phyloP scores from a whole-genome alignment of 2,888 invertebrate genomes.

The Periphyllus acericola region DNA sequence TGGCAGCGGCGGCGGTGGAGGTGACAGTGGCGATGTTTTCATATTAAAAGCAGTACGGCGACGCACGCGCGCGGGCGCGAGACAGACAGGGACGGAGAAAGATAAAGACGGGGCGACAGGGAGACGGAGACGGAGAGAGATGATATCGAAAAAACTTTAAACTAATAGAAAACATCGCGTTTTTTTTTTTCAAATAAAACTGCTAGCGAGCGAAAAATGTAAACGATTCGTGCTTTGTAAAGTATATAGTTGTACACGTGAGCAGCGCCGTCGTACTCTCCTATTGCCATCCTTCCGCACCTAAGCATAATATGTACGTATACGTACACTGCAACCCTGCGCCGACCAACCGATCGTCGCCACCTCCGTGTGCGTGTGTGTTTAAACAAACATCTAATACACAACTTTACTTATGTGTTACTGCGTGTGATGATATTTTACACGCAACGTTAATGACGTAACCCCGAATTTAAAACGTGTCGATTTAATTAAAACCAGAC shows the following conservation, averaged over 20 bases:
- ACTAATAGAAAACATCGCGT: conserved; percentile 23
- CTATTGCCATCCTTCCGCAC: not conserved
- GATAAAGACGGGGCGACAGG: too few relatives aligned
- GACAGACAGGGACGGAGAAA: too few relatives aligned
- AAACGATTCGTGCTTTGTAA: not conserved
- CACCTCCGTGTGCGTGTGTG: not conserved
- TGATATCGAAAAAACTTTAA: conserved; percentile 33
- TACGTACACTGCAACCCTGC: not conserved
- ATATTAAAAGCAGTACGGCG: conserved; percentile 24
- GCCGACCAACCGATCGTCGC: not conserved
- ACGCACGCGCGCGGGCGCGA: not conserved
- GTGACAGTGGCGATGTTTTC: not conserved
- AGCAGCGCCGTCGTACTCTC: not conserved
- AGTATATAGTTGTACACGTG: not conserved
- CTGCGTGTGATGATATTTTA: not conserved
- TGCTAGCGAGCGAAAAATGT: not conserved
- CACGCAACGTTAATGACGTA: not conserved
- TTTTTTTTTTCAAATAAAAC: not conserved
- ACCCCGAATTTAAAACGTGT: not conserved
- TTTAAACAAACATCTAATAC: not conserved
- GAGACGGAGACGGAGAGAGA: not conserved
- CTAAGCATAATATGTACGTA: not conserved
- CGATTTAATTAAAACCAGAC: not conserved
- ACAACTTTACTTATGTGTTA: not conserved
- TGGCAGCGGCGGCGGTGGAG: not conserved